phyloP scores from a whole-genome alignment of 2,888 invertebrate genomes.

The Spisula subtruncata region DNA sequence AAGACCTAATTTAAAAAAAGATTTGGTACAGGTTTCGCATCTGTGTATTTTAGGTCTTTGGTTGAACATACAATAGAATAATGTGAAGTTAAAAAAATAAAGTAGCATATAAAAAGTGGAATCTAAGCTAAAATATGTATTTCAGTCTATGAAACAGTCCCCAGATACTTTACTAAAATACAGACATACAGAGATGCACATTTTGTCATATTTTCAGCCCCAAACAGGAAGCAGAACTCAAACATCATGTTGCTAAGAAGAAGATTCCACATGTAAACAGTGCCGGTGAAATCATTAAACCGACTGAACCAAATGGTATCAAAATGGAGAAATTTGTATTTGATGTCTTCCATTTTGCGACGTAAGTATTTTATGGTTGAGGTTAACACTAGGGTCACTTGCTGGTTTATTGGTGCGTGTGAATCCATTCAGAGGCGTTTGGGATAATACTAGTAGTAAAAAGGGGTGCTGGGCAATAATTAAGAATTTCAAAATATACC shows the following conservation, averaged over 20 bases:
- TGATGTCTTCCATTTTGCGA: slow-evolving; percentile 98
- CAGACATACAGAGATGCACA: neutral
- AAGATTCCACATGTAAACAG: slow-evolving; percentile 95
- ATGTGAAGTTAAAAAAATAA: no score
- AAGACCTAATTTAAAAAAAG: no score
- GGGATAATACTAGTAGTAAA: neutral
- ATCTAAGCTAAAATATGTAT: no score
- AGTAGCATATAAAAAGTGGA: no score
- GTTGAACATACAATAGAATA: no score
- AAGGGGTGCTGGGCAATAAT: neutral
- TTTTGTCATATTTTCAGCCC: slow-evolving; percentile 70
- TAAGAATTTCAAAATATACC: neutral
- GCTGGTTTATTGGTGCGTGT: neutral
- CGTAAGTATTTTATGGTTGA: slow-evolving; percentile 88
- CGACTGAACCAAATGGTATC: slow-evolving; percentile 96
- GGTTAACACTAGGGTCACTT: no score
- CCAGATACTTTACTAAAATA: no score
- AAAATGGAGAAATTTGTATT: slow-evolving; percentile 99
- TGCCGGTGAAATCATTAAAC: slow-evolving; percentile 91
- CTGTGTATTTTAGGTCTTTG: no score
- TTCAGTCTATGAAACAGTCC: no score
- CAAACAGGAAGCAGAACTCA: slow-evolving; percentile 92
- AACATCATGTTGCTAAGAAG: slow-evolving; percentile 98
- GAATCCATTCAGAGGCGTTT: neutral
- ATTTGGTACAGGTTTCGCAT: no score